These are phyloP conservation scores for Thamnophis sirtalis DNA, from an alignment of 2,113 vertebrate species.

Conservation along the genomic window DNA sequence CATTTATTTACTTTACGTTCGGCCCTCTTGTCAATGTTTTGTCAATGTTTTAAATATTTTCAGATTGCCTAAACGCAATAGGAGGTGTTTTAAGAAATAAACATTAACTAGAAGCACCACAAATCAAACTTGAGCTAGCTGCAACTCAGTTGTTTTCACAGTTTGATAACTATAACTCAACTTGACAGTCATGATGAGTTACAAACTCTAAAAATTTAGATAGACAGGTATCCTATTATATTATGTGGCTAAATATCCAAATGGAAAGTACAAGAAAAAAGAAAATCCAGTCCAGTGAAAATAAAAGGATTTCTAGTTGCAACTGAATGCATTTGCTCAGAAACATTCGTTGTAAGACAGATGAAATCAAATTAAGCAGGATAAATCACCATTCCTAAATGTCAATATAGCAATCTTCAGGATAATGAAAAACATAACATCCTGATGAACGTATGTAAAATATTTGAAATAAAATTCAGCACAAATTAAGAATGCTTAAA, in stretches of 20 bases:
- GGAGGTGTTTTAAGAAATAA: background rate
- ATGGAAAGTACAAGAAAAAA: slow-evolving; percentile 1
- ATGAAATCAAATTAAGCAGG: slow-evolving; percentile 15
- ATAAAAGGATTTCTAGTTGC: slow-evolving; percentile 12
- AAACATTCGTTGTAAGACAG: slow-evolving; percentile 1
- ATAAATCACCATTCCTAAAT: slow-evolving; percentile 22
- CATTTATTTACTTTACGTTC: background rate
- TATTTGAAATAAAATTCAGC: background rate
- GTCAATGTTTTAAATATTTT: background rate
- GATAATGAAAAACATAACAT: background rate
- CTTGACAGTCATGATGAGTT: background rate
- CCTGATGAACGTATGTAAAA: background rate
- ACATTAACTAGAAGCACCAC: background rate
- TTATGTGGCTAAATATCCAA: slow-evolving; percentile 4
- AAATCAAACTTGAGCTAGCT: background rate
- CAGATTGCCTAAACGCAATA: background rate
- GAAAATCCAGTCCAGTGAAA: slow-evolving; percentile 7
- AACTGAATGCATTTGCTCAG: slow-evolving; percentile 10
- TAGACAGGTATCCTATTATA: background rate
- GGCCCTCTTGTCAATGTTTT: background rate
- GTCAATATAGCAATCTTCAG: slow-evolving; percentile 10
- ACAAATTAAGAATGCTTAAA: background rate
- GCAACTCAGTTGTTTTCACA: background rate
- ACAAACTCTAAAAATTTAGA: background rate
- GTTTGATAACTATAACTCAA: background rate